A percentile compares a stretch with the other conserved stretches of the same genome.
Evolutionary conservation across 2,113 vertebrate genomes (phyloP).

Genomic region (Carollia perspicillata): DNA sequence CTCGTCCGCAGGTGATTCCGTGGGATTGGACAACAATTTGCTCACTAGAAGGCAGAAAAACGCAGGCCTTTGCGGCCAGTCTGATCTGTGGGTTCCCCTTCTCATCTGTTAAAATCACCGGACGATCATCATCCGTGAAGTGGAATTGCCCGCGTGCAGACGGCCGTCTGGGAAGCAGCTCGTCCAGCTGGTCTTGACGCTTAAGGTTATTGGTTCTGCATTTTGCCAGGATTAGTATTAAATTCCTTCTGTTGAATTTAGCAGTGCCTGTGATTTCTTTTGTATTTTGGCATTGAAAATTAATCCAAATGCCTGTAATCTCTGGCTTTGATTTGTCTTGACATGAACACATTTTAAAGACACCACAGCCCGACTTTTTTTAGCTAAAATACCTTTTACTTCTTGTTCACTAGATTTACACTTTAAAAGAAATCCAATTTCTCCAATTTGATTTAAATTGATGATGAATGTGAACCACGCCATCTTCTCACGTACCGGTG

Average conservation of each 20-base stretch:
- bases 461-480: background rate
- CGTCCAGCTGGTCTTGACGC: background rate
- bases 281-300: slow-evolving; percentile 70
- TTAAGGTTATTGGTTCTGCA: slow-evolving; percentile 43
- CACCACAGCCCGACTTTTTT: slow-evolving; percentile 4
- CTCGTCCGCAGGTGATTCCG: slow-evolving; percentile 28
- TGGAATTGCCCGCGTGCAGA: background rate
- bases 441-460: background rate
- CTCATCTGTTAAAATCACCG: slow-evolving; percentile 40
- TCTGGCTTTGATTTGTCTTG: slow-evolving; percentile 72
- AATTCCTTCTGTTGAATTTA: slow-evolving; percentile 70
- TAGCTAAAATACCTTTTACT: background rate
- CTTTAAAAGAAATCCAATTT: background rate
- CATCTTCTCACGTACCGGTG: background rate
- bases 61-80: background rate
- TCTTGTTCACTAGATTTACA: slow-evolving; percentile 52
- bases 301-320: slow-evolving; percentile 65
- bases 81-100: background rate
- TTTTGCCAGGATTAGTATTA: slow-evolving; percentile 73
- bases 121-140: slow-evolving; percentile 39
- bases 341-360: slow-evolving; percentile 69
- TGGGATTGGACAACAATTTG: background rate
- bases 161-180: slow-evolving; percentile 37
- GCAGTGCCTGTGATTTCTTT: slow-evolving; percentile 72
- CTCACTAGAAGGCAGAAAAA: background rate